phyloP scores from a whole-genome alignment of 2,797 vertebrate species.

The Pachyuromys duprasi region DNA sequence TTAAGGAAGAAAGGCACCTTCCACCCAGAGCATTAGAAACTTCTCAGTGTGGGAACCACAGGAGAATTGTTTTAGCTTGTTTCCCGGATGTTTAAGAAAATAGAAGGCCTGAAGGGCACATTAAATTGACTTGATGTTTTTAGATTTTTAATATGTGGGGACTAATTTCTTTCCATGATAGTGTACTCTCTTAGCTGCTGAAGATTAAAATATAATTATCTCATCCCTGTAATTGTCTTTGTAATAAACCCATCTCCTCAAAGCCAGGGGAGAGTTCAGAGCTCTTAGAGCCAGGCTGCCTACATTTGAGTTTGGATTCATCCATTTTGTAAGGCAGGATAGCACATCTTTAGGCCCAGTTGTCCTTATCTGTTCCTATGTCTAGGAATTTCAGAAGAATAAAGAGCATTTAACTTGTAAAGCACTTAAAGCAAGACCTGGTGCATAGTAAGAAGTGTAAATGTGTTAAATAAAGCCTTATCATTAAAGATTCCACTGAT shows the following conservation, averaged over 20 bases:
- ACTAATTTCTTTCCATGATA: conserved; percentile 75
- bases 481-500: neutral
- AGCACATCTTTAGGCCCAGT: neutral
- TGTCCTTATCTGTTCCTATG: neutral
- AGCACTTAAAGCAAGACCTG: neutral
- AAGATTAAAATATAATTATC: conserved; percentile 76
- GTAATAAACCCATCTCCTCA: conserved; percentile 60
- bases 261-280: conserved; percentile 44
- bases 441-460: neutral
- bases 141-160: conserved; percentile 62
- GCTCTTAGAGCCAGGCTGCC: neutral
- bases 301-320: conserved; percentile 18
- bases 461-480: conserved; percentile 34
- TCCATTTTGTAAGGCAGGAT: conserved; percentile 25
- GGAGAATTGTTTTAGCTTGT: conserved; percentile 61
- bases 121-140: conserved; percentile 69
- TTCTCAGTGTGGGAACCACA: conserved; percentile 34
- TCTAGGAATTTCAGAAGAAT: conserved; percentile 33
- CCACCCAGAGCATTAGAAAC: conserved; percentile 19
- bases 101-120: conserved; percentile 43
- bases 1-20: conserved; percentile 58
- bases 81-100: conserved; percentile 67
- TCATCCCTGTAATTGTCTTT: conserved; percentile 61
- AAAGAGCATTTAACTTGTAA: conserved; percentile 29
- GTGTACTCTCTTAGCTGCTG: conserved; percentile 63